phyloP scores from a whole-genome alignment of 1,140 invertebrate species.

The Conus betulinus region DNA sequence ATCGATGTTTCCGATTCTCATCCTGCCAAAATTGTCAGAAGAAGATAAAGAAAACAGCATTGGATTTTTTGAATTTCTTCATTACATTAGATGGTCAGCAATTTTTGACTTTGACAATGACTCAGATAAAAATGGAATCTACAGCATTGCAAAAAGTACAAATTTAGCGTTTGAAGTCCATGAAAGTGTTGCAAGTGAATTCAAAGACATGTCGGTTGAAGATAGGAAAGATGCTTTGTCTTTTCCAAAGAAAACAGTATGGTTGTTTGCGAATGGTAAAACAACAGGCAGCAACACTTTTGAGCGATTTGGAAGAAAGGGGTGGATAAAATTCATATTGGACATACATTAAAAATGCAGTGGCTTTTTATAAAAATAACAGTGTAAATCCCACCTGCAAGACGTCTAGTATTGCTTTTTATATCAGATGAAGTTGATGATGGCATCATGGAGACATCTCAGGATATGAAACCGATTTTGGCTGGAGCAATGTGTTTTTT shows the following conservation, averaged over 20 bases:
- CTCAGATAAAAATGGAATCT: not conserved
- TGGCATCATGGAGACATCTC: not conserved
- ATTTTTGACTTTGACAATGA: not conserved
- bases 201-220: not conserved
- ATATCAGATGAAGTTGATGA: not conserved
- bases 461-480: not conserved
- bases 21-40: not conserved
- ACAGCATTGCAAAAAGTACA: not conserved
- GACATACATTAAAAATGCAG: not conserved
- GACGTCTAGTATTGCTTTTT: not conserved
- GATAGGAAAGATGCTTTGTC: not conserved
- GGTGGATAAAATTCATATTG: not conserved
- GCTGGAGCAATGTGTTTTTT: slow-evolving; percentile 2
- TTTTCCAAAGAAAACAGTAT: not conserved
- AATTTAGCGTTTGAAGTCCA: not conserved
- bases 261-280: not conserved
- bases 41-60: not conserved
- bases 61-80: not conserved
- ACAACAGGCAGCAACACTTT: not conserved
- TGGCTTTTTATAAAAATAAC: not conserved
- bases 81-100: not conserved
- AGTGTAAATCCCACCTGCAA: not conserved
- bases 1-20: not conserved
- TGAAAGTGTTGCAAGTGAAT: not conserved
- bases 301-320: not conserved